These are phyloP conservation scores for Rhamnusium bicolor DNA, from an alignment of 2,888 invertebrate genomes.

Conservation along the genomic window DNA sequence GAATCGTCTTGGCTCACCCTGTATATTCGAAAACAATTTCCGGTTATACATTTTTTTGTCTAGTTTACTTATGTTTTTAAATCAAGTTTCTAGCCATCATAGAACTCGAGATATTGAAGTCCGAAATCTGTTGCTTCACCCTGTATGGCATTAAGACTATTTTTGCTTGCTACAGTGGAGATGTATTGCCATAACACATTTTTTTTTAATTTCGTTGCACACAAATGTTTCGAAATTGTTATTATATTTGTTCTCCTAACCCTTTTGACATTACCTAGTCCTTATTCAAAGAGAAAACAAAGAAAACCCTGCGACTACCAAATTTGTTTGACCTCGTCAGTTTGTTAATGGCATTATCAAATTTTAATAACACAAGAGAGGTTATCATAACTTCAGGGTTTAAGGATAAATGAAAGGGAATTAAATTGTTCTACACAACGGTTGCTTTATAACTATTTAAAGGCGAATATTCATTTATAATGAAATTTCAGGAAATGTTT, in stretches of 20 bases:
- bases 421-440: not conserved
- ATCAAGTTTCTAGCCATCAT: no score
- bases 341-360: conserved; percentile 6
- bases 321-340: conserved; percentile 1
- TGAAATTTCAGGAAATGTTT: not conserved
- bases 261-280: not conserved
- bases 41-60: no score
- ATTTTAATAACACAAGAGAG: conserved; percentile 6
- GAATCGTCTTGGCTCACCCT: no score
- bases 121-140: no score
- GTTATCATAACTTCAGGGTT: conserved; percentile 6
- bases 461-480: not conserved
- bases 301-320: not conserved
- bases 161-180: no score
- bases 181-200: no score
- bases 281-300: not conserved
- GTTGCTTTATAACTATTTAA: not conserved
- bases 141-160: no score
- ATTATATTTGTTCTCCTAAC: not conserved
- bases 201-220: no score
- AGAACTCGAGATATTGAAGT: no score
- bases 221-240: not conserved
- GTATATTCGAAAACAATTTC: no score
- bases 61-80: no score
- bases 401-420: not conserved